phyloP scores from a whole-genome alignment of 2,888 invertebrate species.

The Phalera bucephala region DNA sequence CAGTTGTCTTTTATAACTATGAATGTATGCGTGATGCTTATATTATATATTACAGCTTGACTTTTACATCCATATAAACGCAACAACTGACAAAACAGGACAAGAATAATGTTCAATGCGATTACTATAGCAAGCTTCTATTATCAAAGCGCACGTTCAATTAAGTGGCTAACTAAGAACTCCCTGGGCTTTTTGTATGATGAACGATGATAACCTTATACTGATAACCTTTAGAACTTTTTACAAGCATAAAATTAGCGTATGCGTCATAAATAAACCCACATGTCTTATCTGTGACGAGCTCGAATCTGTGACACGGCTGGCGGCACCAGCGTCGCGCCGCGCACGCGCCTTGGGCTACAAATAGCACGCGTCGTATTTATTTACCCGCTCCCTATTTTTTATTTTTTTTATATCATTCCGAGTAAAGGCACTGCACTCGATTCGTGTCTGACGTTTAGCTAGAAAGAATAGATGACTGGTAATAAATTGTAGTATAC shows the following conservation, averaged over 20 bases:
- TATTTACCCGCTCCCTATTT: slow-evolving; percentile 65
- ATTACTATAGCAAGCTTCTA: too few relatives aligned
- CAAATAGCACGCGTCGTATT: slow-evolving; percentile 69
- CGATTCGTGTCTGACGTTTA: too few relatives aligned
- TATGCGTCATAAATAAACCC: slow-evolving; percentile 15
- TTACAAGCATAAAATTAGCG: neutral
- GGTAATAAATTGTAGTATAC: slow-evolving; percentile 5
- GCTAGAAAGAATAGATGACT: neutral
- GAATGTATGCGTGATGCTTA: too few relatives aligned
- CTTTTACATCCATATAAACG: too few relatives aligned
- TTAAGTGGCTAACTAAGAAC: too few relatives aligned
- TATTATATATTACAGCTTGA: too few relatives aligned
- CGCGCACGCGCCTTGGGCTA: slow-evolving; percentile 54
- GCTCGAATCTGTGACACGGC: slow-evolving; percentile 26
- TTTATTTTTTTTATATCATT: slow-evolving; percentile 47
- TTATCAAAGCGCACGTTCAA: too few relatives aligned
- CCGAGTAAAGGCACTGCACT: slow-evolving; percentile 25
- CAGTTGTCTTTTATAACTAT: too few relatives aligned
- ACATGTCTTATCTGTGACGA: slow-evolving; percentile 34
- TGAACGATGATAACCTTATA: too few relatives aligned
- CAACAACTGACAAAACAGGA: too few relatives aligned
- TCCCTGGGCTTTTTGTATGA: too few relatives aligned
- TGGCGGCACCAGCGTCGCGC: slow-evolving; percentile 29
- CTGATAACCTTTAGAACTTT: slow-evolving; percentile 1
- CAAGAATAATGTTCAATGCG: too few relatives aligned